Evolutionary conservation across 2,888 invertebrate genomes (phyloP).

Genomic region (Frankliniella intonsa): DNA sequence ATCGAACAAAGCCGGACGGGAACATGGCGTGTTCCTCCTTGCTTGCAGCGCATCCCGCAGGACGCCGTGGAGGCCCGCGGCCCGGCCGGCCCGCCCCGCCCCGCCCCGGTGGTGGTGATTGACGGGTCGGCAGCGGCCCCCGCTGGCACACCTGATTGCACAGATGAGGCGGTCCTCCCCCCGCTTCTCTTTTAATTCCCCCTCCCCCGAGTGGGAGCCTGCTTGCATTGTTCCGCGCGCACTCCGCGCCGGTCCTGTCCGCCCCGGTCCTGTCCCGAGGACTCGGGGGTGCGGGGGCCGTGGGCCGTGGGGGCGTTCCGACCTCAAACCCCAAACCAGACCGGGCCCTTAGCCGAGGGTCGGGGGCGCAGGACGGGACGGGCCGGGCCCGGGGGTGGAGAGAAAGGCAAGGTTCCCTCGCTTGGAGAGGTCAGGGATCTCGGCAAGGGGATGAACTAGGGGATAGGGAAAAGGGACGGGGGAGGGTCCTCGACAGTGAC

Average conservation of each 20-base stretch:
- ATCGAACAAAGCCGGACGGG: neutral
- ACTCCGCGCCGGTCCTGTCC: neutral
- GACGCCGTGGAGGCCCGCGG: too few relatives aligned
- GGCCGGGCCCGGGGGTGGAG: neutral
- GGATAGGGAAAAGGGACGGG: too few relatives aligned
- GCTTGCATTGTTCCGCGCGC: too few relatives aligned
- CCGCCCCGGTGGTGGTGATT: neutral
- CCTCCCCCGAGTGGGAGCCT: too few relatives aligned
- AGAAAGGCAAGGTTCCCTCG: neutral
- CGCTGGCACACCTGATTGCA: neutral
- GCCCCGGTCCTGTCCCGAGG: neutral
- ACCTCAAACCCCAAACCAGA: neutral
- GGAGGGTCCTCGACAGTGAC: neutral
- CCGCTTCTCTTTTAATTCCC: too few relatives aligned
- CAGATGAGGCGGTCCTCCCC: too few relatives aligned
- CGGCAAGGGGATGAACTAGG: neutral
- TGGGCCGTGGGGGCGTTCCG: neutral
- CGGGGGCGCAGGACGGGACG: neutral
- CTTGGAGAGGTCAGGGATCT: slow-evolving; percentile 7
- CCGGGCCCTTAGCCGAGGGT: neutral
- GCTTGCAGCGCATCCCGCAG: too few relatives aligned
- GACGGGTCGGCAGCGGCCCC: neutral
- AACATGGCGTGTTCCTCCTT: neutral
- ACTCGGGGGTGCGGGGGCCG: neutral
- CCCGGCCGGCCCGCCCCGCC: too few relatives aligned